Percentiles rank a stretch among this genome's conserved stretches.
Evolutionary conservation across 1,140 invertebrate species (phyloP).

Genomic region (Procambarus virginalis): DNA sequence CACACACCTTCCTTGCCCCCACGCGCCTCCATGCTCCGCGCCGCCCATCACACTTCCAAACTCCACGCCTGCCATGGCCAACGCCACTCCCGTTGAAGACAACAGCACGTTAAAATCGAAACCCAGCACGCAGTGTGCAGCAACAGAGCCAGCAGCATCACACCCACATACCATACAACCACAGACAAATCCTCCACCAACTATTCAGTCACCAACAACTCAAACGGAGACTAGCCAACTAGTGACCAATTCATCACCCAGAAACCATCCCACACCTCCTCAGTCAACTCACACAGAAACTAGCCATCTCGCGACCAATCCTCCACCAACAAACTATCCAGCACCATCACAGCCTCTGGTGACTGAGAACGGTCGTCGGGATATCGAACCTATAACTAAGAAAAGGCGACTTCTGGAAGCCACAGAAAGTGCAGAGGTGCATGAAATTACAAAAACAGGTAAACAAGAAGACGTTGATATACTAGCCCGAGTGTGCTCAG

Average conservation of each 20-base stretch:
- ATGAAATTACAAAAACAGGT: not conserved
- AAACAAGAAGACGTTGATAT: slow-evolving; percentile 15
- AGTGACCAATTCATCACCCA: not conserved
- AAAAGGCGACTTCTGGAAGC: slow-evolving; percentile 42
- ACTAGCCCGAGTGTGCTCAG: slow-evolving; percentile 30
- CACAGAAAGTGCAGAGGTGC: not conserved
- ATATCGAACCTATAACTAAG: slow-evolving; percentile 38
- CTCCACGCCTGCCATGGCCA: slow-evolving; percentile 9
- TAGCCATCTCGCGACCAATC: not conserved
- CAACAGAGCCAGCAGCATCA: not conserved
- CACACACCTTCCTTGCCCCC: not conserved
- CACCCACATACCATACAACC: not conserved
- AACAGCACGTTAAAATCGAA: not conserved
- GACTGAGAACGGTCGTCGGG: not conserved
- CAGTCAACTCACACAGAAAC: not conserved
- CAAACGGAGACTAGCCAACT: not conserved
- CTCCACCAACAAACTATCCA: not conserved
- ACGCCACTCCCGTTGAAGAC: not conserved
- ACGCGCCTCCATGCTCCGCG: not conserved
- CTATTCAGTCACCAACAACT: not conserved
- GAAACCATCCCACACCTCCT: not conserved
- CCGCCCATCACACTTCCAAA: not conserved
- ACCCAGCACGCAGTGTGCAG: not conserved
- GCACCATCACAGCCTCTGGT: not conserved
- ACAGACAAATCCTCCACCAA: not conserved